A percentile compares a stretch with the other conserved stretches of the same genome.
phyloP scores from a whole-genome alignment of 2,113 vertebrate species.

The Psephotus haematonotus region DNA sequence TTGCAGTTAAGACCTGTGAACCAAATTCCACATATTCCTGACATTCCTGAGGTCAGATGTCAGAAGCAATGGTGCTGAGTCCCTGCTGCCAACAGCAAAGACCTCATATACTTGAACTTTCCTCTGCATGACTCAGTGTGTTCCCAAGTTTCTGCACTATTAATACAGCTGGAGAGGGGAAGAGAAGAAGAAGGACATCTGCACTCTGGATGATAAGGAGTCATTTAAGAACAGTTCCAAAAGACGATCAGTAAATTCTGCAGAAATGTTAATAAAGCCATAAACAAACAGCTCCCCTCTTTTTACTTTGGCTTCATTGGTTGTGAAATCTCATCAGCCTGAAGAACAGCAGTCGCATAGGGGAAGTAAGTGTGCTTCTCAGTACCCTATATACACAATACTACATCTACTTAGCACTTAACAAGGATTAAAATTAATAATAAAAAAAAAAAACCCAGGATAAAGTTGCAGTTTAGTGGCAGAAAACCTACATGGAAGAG shows the following conservation, averaged over 20 bases:
- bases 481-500: background rate
- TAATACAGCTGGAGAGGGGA: background rate
- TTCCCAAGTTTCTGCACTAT: background rate
- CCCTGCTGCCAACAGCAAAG: background rate
- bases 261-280: background rate
- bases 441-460: background rate
- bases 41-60: background rate
- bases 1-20: background rate
- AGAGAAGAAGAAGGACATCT: background rate
- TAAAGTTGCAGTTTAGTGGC: background rate
- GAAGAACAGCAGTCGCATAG: background rate
- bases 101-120: constrained; percentile 11
- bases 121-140: background rate
- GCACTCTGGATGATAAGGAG: background rate
- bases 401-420: background rate
- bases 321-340: background rate
- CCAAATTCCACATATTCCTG: background rate
- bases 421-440: background rate
- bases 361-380: background rate
- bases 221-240: background rate
- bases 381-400: background rate
- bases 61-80: background rate
- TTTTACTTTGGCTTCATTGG: background rate
- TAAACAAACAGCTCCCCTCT: background rate
- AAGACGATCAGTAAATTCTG: background rate